Conservation (phyloP, 2,113 vertebrate species). For the Galbula dea region DNA sequence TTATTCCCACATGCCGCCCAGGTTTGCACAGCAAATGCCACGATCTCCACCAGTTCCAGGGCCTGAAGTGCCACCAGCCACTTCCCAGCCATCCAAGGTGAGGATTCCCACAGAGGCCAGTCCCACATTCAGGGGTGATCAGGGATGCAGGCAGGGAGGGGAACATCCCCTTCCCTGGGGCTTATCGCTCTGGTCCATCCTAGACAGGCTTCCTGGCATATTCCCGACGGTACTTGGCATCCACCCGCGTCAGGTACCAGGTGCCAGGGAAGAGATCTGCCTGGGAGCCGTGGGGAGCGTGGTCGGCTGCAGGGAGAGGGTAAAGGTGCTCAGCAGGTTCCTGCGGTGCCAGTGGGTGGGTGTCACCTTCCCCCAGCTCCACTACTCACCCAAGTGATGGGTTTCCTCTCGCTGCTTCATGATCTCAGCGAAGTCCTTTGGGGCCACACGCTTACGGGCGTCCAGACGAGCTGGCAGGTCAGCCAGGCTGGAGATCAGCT, state of each 20-base stretch:
- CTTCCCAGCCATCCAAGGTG: not conserved
- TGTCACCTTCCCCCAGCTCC: fast-evolving
- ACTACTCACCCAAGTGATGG: conserved; percentile 72
- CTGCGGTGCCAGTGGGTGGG: fast-evolving
- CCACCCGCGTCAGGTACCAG: conserved; percentile 76
- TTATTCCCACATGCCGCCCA: not conserved
- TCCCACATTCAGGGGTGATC: fast-evolving
- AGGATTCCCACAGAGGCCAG: not conserved
- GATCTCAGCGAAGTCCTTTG: conserved; percentile 66
- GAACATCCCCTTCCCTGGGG: not conserved
- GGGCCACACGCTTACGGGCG: conserved; percentile 62
- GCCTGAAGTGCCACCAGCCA: fast-evolving
- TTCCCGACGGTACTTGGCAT: conserved; percentile 69
- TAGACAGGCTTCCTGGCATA: conserved; percentile 67
- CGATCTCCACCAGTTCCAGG: not conserved
- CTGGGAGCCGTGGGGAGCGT: conserved; percentile 67
- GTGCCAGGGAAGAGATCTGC: conserved; percentile 75
- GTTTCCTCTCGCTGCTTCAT: conserved; percentile 75
- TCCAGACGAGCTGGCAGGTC: conserved; percentile 70
- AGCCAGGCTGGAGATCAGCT: conserved; percentile 71
- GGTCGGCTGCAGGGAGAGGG: conserved; percentile 59
- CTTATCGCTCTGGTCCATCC: not conserved
- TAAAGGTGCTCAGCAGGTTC: not conserved
- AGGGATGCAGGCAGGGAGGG: not conserved
- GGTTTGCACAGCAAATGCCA: fast-evolving